These are phyloP conservation scores for Drosophila carrolli DNA, from an alignment of 1,140 invertebrate species.

Conservation along the genomic window DNA sequence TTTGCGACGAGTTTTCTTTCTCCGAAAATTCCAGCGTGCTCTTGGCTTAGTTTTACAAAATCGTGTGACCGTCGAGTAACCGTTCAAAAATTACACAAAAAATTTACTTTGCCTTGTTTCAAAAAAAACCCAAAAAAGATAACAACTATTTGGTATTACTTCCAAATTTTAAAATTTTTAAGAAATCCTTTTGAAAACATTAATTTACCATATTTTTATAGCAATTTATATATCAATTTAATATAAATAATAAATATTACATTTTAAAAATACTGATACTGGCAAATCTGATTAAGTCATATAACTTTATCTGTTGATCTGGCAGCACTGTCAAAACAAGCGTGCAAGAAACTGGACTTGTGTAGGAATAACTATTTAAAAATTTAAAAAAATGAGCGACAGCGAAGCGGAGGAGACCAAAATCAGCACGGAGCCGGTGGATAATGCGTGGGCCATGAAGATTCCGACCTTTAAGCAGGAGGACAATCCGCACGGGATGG, in stretches of 20 bases:
- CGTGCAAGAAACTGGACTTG: conserved; percentile 35
- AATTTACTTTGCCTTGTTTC: not conserved
- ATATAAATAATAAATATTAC: conserved; percentile 26
- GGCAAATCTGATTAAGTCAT: not conserved
- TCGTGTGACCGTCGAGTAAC: not conserved
- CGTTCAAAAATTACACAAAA: not conserved
- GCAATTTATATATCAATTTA: no score
- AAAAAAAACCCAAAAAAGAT: conserved; percentile 6
- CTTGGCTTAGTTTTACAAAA: conserved; percentile 1
- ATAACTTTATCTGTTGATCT: not conserved
- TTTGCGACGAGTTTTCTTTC: conserved; percentile 19
- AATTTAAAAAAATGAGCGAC: conserved; percentile 61
- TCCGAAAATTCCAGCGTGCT: conserved; percentile 12
- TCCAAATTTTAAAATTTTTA: no score
- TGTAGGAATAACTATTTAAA: not conserved
- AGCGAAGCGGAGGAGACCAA: conserved; percentile 55
- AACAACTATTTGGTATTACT: no score
- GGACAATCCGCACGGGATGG: conserved; percentile 94
- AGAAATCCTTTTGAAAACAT: no score
- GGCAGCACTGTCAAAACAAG: conserved; percentile 46
- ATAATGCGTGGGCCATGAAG: conserved; percentile 95
- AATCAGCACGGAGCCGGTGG: conserved; percentile 86
- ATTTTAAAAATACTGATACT: not conserved
- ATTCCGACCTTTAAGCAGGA: conserved; percentile 95
- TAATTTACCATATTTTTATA: no score